phyloP scores from a whole-genome alignment of 2,888 invertebrate genomes.

The Ormyrus labotus region DNA sequence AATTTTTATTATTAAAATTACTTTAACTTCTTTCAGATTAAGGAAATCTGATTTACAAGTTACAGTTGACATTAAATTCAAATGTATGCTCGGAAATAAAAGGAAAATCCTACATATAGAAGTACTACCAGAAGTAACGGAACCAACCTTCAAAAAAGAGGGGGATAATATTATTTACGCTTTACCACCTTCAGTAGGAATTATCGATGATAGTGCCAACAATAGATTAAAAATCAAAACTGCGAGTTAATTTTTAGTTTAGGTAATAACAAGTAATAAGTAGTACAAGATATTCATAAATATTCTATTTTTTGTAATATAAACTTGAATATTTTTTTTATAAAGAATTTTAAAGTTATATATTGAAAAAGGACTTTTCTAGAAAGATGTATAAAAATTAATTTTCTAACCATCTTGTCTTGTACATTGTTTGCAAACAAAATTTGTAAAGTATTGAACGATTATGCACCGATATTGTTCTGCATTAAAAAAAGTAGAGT shows the following conservation, averaged over 20 bases:
- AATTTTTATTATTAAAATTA: neutral
- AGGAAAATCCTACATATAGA: conserved; percentile 80
- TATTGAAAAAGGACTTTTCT: conserved; percentile 28
- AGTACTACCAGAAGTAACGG: conserved; percentile 77
- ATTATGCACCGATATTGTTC: neutral
- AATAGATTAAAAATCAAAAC: conserved; percentile 77
- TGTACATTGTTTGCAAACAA: conserved; percentile 25
- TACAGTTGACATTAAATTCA: conserved; percentile 84
- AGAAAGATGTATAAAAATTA: conserved; percentile 23
- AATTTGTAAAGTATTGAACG: conserved; percentile 29
- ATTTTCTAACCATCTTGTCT: conserved; percentile 32
- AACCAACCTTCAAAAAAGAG: conserved; percentile 77
- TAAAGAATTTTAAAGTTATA: conserved; percentile 49
- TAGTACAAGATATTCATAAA: conserved; percentile 52
- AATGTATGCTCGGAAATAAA: conserved; percentile 91
- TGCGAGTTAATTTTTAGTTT: conserved; percentile 64
- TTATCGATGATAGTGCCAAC: conserved; percentile 75
- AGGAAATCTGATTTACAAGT: conserved; percentile 84
- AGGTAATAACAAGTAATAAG: conserved; percentile 9
- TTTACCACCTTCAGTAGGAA: conserved; percentile 77
- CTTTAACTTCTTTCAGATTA: conserved; percentile 77
- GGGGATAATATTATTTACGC: conserved; percentile 77
- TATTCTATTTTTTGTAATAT: conserved; percentile 56
- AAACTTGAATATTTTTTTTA: conserved; percentile 53
- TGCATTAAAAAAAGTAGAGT: neutral